Conservation (phyloP, 1,140 invertebrate species). For the Idris sp. region DNA sequence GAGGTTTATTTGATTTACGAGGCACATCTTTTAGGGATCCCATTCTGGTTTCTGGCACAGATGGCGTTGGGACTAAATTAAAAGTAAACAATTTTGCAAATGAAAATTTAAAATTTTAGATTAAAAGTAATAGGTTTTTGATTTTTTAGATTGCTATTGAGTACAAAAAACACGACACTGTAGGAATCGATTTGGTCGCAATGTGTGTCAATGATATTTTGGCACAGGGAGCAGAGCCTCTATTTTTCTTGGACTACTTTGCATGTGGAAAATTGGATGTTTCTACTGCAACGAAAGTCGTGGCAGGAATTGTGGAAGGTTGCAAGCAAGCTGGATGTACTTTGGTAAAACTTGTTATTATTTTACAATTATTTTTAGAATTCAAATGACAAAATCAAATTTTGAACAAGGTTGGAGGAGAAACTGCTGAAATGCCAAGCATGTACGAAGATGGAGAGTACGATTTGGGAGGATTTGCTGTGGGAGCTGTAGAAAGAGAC, state of each 20-base stretch:
- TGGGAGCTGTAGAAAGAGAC: conserved; percentile 91
- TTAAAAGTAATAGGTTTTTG: no score
- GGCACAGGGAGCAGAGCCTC: conserved; percentile 94
- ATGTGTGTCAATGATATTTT: conserved; percentile 99
- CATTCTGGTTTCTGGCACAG: conserved; percentile 94
- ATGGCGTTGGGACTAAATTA: conserved; percentile 97
- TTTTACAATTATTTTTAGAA: no score
- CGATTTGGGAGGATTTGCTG: conserved; percentile 96
- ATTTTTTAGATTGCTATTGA: conserved; percentile 87
- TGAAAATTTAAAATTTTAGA: no score
- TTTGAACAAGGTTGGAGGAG: conserved; percentile 84
- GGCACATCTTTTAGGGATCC: conserved; percentile 86
- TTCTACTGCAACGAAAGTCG: conserved; percentile 85
- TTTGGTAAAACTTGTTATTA: no score
- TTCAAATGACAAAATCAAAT: no score
- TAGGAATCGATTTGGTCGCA: conserved; percentile 97
- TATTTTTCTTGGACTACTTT: conserved; percentile 98
- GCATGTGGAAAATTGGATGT: conserved; percentile 92
- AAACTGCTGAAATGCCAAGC: conserved; percentile 98
- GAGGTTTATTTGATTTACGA: conserved; percentile 91
- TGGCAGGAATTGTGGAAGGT: conserved; percentile 91
- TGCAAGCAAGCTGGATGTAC: conserved; percentile 92
- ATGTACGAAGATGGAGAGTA: conserved; percentile 93
- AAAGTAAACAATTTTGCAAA: conserved; percentile 81
- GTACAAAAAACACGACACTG: conserved; percentile 86